Conservation (phyloP, 1,140 invertebrate species). For the Colletes latitarsis region DNA sequence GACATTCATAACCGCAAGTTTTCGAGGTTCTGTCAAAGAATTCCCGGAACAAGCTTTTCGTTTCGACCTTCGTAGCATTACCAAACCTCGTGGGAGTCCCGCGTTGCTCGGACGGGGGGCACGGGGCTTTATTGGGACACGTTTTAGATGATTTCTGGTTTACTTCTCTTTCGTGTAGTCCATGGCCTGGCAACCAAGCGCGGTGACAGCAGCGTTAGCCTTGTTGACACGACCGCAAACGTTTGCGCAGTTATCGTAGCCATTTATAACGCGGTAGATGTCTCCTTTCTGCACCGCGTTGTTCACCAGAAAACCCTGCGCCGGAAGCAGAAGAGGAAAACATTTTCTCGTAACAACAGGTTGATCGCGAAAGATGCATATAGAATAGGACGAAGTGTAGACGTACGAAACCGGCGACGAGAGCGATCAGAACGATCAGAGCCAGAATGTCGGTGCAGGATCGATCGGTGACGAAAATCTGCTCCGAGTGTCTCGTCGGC, state of each 20-base stretch:
- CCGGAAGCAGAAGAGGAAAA: background rate
- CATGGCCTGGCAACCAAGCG: slow-evolving; percentile 77
- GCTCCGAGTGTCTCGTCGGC: slow-evolving; percentile 47
- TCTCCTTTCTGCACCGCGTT: slow-evolving; percentile 83
- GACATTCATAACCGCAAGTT: too few species aligned
- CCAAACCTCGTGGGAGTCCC: too few species aligned
- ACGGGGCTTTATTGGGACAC: too few species aligned
- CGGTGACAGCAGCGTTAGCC: slow-evolving; percentile 66
- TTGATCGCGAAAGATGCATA: too few species aligned
- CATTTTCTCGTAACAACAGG: background rate
- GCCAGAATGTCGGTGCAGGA: slow-evolving; percentile 84
- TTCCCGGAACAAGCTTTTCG: too few species aligned
- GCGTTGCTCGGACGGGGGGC: too few species aligned
- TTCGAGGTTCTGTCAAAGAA: too few species aligned
- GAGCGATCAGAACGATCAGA: slow-evolving; percentile 81
- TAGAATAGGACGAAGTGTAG: background rate
- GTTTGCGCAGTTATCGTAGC: slow-evolving; percentile 86
- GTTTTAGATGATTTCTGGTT: slow-evolving; percentile 27
- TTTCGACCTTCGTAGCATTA: too few species aligned
- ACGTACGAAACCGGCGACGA: slow-evolving; percentile 83
- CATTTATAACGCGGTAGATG: slow-evolving; percentile 84
- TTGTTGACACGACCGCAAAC: slow-evolving; percentile 83
- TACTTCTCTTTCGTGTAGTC: slow-evolving; percentile 81
- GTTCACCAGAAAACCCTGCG: slow-evolving; percentile 80
- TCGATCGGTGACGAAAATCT: slow-evolving; percentile 75